Percentiles rank a stretch among this genome's conserved stretches.
phyloP scores from a whole-genome alignment of 2,113 vertebrate genomes.

The Corythornis vintsioides region DNA sequence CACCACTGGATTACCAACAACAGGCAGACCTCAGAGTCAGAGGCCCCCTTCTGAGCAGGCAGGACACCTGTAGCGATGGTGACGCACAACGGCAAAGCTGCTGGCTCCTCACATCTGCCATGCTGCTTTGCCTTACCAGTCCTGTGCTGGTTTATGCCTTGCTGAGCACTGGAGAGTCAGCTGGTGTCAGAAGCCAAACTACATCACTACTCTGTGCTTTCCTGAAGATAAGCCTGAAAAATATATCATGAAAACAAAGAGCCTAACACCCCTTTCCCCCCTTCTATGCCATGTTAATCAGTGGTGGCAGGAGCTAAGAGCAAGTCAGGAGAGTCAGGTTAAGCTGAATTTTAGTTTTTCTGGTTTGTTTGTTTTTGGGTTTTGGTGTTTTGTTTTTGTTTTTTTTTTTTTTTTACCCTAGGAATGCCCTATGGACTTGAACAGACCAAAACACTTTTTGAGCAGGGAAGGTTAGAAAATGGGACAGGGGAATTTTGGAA shows the following conservation, averaged over 20 bases:
- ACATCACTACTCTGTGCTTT: background rate
- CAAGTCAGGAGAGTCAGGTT: background rate
- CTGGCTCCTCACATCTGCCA: background rate
- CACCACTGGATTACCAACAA: background rate
- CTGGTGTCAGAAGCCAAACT: background rate
- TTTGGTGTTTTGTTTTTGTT: too few relatives aligned
- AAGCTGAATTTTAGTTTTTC: background rate
- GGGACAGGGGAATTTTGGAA: slow-evolving; percentile 41
- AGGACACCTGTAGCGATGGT: background rate
- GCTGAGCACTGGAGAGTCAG: background rate
- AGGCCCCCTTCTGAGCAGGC: background rate
- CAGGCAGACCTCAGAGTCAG: background rate
- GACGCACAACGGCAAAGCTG: background rate
- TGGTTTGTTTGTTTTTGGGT: too few relatives aligned
- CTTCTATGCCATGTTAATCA: background rate
- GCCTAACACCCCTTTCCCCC: background rate
- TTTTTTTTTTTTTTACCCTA: background rate
- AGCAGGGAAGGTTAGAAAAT: slow-evolving; percentile 16
- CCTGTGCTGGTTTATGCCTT: background rate
- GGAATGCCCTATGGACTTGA: slow-evolving; percentile 17
- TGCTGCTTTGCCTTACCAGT: background rate
- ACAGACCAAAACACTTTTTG: slow-evolving; percentile 36
- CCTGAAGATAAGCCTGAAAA: background rate
- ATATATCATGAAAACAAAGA: background rate
- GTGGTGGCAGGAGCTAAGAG: background rate